Evolutionary conservation across 2,113 vertebrate genomes (phyloP), one percentile per base, ranked within the genome.

Genomic region (Cynocephalus volans): DNA sequence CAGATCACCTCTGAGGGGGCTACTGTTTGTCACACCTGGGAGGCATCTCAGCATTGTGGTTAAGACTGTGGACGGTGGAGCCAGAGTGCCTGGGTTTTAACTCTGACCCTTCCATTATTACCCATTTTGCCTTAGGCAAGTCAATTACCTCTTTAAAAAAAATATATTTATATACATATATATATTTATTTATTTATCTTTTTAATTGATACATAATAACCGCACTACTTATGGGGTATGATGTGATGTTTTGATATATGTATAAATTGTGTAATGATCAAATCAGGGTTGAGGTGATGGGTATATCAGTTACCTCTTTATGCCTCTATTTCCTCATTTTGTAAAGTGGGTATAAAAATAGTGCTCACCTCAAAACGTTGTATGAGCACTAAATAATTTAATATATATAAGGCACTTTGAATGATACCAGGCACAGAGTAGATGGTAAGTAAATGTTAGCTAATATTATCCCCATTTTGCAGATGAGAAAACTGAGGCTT

Each of bases 1-100:
- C 17, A 28, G 1, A 21, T 33, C 11, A 36, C 50, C 48, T 33
- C 31, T 4, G 3, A 65, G 80, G 60, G 4, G 31, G 24, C 26
- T 15, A 2, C 77, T 15, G 6, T 28, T 45, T 24, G 26, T 13
- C 8, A 0, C 17, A 21, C 36, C 54, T 5, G 3, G 15, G 17
- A 18, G 31, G 1, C 3, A 19, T 33, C 5, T 15, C 1, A 31
- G 6, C 6, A 0, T 14, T 7, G 3, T n/a, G 23, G 56, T 2
- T 23, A 17, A 31, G 23, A 52, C 0, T 14, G 15, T 1, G 13
- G 50, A 36, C 54, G 76, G 41, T 24, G 41, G 4, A 48, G 31
- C n/a, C 67, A 70, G 28, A 21, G 24, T 26, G n/a, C 7, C 8
- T 62, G 11, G 33, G 9, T 64, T 60, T n/a, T 54, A 15, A 31